phyloP scores from a whole-genome alignment of 1,140 invertebrate species.

The Pararge aegeria region DNA sequence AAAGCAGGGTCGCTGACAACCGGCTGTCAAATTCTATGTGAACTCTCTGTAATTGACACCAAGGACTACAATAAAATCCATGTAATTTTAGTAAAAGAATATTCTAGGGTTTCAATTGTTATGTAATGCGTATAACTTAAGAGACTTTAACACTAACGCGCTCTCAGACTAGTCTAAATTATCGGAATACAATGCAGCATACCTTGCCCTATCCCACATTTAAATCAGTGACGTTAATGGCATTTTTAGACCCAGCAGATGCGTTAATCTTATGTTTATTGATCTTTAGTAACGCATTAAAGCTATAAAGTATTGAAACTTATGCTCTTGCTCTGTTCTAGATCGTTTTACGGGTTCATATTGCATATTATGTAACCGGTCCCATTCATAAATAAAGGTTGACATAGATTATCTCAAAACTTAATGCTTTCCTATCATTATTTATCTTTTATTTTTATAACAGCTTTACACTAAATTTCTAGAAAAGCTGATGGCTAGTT shows the following conservation, averaged over 20 bases:
- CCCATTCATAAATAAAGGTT: constrained; percentile 1
- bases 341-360: constrained; percentile 6
- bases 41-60: too few species aligned
- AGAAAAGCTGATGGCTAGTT: too few species aligned
- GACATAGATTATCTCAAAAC: background rate
- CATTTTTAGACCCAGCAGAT: constrained; percentile 18
- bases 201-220: constrained; percentile 18
- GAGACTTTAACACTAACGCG: background rate
- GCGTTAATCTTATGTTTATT: constrained; percentile 27
- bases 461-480: too few species aligned
- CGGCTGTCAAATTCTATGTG: too few species aligned
- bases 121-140: too few species aligned
- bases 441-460: too few species aligned
- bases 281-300: constrained; percentile 15
- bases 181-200: constrained; percentile 23
- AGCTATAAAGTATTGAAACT: constrained; percentile 12
- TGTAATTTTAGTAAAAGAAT: too few species aligned
- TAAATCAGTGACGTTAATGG: constrained; percentile 18
- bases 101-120: too few species aligned
- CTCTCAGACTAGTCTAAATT: constrained; percentile 14
- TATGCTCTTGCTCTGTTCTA: constrained; percentile 8
- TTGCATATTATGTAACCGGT: background rate
- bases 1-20: too few species aligned
- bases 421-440: too few species aligned
- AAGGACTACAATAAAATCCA: too few species aligned